phyloP scores from a whole-genome alignment of 2,113 vertebrate species.

The Crotalus helleri region DNA sequence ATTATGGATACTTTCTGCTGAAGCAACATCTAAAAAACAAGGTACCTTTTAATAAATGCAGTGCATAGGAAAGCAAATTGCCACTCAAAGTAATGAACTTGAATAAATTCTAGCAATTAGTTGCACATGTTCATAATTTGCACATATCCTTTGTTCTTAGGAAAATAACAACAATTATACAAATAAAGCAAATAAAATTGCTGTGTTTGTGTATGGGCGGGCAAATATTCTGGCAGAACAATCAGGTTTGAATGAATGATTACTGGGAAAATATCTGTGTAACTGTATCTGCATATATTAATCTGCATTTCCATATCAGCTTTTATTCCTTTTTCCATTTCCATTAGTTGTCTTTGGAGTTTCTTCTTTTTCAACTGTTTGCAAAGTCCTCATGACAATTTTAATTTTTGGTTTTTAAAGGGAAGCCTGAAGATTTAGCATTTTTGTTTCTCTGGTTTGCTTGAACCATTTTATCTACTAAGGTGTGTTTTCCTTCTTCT shows the following conservation, averaged over 20 bases:
- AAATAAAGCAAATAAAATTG: conserved; percentile 10
- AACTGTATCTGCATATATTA: not conserved
- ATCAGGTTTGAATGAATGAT: conserved; percentile 2
- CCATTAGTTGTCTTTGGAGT: not conserved
- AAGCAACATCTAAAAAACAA: conserved; percentile 12
- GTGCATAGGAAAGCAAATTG: conserved; percentile 5
- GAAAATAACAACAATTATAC: conserved; percentile 10
- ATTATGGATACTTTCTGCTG: not conserved
- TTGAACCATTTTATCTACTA: not conserved
- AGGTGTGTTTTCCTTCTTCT: not conserved
- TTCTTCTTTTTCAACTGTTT: not conserved
- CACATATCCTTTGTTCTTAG: conserved; percentile 13
- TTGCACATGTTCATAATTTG: not conserved
- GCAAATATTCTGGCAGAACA: conserved; percentile 29
- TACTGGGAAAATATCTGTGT: not conserved
- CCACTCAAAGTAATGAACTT: not conserved
- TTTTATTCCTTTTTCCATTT: not conserved
- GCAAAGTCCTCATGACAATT: not conserved
- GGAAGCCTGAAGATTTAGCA: not conserved
- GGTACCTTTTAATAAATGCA: not conserved
- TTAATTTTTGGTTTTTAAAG: not conserved
- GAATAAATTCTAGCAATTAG: not conserved
- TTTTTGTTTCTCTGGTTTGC: not conserved
- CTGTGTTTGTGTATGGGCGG: conserved; percentile 16
- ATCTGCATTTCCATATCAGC: not conserved